Evolutionary conservation across 1,140 invertebrate species (phyloP), one percentile per base, ranked within the genome.

Genomic region (Lepidotrigona ventralis): DNA sequence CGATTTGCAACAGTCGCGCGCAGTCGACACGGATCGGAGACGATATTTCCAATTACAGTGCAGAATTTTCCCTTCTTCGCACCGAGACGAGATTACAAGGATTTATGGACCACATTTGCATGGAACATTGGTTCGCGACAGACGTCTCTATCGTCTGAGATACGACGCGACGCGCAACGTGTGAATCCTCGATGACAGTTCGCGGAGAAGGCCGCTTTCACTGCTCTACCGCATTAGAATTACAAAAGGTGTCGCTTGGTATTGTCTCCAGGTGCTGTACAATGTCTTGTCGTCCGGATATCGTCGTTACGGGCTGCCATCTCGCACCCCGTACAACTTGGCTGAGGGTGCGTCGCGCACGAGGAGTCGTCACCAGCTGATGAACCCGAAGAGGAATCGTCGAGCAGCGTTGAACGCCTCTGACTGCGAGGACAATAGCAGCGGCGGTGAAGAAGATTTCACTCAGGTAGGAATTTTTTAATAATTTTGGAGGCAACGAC

Each of bases 341-440:
- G 85, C 89, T 17, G 92, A 93, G 83, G 90, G 83, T n/a, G 90
- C 89, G 81, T 90, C 91, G 63, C 90, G 93, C 76, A 88, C 88
- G 69, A 93, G 92, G 86, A 91, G 93, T 84, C 91, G 92, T 69
- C 91, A 92, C 72, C 90, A 91, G 63, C 53, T 94, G 56, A 91
- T 92, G 83, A 93, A 89, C 86, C 88, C 91, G 33, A 92, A 92
- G 68, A 89, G 91, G 78, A 92, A 91, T 80, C 92, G 92, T 66
- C 88, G 92, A 26, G 90, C 90, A 84, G 68, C 91, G 81, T 81
- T 93, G 88, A 91, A 93, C 82, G 87, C 92, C 80, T 93, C 95
- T 77, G 91, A 95, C 91, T 94, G 93, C 85, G 94, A 95, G 73
- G 94, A 94, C 84, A 94, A 94, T 76, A 95, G 93, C 86, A 95